phyloP scores from a whole-genome alignment of 2,797 vertebrate genomes.

The Austrolebias charrua region DNA sequence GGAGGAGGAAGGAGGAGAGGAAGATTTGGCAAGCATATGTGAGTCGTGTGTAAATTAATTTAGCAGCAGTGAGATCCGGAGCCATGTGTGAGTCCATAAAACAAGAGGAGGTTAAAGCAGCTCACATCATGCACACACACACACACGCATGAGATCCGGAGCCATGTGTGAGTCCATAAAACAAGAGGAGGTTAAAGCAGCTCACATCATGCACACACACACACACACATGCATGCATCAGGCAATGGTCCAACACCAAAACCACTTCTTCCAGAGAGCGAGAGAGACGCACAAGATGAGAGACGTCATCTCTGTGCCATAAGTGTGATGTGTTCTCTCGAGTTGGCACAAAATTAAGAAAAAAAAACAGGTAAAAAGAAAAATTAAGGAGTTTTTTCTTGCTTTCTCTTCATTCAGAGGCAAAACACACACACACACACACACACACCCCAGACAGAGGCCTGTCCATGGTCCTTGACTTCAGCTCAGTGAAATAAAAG shows the following conservation, averaged over 20 bases:
- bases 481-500: slow-evolving; percentile 81
- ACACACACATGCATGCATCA: slow-evolving; percentile 28
- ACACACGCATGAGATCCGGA: slow-evolving; percentile 69
- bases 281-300: slow-evolving; percentile 57
- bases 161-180: slow-evolving; percentile 80
- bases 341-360: slow-evolving; percentile 70
- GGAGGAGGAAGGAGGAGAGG: slow-evolving; percentile 46
- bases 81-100: slow-evolving; percentile 80
- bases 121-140: slow-evolving; percentile 66
- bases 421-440: slow-evolving; percentile 37
- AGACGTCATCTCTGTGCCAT: slow-evolving; percentile 69
- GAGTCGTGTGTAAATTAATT: slow-evolving; percentile 81
- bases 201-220: slow-evolving; percentile 65
- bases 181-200: slow-evolving; percentile 77
- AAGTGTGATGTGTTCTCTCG: slow-evolving; percentile 69
- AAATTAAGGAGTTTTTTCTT: slow-evolving; percentile 58
- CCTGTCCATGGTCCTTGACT: slow-evolving; percentile 75
- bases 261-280: slow-evolving; percentile 62
- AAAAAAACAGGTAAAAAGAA: slow-evolving; percentile 52
- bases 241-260: slow-evolving; percentile 72
- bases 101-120: slow-evolving; percentile 77
- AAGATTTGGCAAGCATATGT: slow-evolving; percentile 71
- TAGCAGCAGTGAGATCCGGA: slow-evolving; percentile 74
- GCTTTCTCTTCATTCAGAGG: slow-evolving; percentile 57
- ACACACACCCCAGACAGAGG: slow-evolving; percentile 47